Conservation (phyloP, 2,888 invertebrate species). For the Agrochola circellaris region DNA sequence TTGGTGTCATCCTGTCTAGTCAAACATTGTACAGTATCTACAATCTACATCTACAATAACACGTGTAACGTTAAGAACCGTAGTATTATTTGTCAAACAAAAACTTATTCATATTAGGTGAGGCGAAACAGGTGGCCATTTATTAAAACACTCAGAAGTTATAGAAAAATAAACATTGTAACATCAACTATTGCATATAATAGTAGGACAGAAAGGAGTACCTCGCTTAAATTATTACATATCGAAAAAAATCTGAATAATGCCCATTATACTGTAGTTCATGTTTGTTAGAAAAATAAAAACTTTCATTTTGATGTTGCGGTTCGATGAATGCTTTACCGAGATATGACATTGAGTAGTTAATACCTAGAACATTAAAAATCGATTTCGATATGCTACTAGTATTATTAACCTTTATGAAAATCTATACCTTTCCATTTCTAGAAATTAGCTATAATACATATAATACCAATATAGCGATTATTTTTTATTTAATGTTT, state of each 20-base stretch:
- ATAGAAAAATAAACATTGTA: conserved; percentile 3
- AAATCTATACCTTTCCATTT: conserved; percentile 19
- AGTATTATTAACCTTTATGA: conserved; percentile 2
- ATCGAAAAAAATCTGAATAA: not conserved
- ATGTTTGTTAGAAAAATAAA: not conserved
- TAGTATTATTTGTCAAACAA: conserved; percentile 46
- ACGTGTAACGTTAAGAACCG: conserved; percentile 22
- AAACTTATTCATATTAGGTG: conserved; percentile 39
- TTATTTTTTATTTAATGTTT: conserved; percentile 19
- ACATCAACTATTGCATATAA: too few species aligned
- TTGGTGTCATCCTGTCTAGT: conserved; percentile 25
- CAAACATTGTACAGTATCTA: conserved; percentile 18
- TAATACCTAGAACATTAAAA: conserved; percentile 1
- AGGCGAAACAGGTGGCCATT: conserved; percentile 10
- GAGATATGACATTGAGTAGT: not conserved
- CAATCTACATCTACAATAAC: not conserved
- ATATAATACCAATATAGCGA: conserved; percentile 16
- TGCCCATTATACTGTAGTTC: not conserved
- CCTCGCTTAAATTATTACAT: not conserved
- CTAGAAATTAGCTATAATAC: conserved; percentile 28
- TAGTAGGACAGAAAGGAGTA: not conserved
- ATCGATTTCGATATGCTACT: not conserved
- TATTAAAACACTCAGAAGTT: not conserved
- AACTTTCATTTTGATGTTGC: not conserved
- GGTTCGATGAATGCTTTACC: not conserved